These are phyloP conservation scores for Sinocyclocheilus anshuiensis DNA, from an alignment of 2,113 vertebrate genomes.

Conservation along the genomic window DNA sequence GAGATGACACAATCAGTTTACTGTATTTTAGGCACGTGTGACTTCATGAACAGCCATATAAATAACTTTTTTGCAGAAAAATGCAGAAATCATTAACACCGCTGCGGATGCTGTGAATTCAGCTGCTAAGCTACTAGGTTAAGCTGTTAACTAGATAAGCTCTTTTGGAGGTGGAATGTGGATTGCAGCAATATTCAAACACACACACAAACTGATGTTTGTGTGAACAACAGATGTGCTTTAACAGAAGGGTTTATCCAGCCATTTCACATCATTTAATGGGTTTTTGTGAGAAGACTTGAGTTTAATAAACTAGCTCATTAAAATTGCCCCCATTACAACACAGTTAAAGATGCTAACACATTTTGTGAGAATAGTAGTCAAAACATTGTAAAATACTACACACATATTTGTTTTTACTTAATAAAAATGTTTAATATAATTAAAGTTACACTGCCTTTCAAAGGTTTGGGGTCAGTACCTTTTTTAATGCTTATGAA, in stretches of 20 bases:
- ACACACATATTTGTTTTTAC: not conserved
- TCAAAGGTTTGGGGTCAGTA: not conserved
- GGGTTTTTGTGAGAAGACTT: not conserved
- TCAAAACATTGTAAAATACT: not conserved
- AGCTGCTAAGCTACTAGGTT: not conserved
- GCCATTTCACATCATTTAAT: not conserved
- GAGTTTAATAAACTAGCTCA: not conserved
- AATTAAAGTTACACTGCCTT: not conserved
- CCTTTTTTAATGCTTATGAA: no score
- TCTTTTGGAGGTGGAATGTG: not conserved
- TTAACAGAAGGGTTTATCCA: not conserved
- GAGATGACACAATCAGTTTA: not conserved
- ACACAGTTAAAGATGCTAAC: not conserved
- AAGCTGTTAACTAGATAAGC: not conserved
- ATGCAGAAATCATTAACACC: not conserved
- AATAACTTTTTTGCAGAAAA: not conserved
- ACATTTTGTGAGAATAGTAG: not conserved
- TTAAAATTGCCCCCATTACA: not conserved
- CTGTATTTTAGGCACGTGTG: not conserved
- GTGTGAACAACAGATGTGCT: conserved; percentile 1
- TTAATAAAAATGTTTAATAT: not conserved
- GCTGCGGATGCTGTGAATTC: not conserved
- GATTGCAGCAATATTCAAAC: not conserved
- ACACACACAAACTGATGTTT: not conserved
- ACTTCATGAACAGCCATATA: not conserved